These are phyloP conservation scores for Paguma larvata DNA, from an alignment of 2,797 vertebrate genomes.

Conservation along the genomic window DNA sequence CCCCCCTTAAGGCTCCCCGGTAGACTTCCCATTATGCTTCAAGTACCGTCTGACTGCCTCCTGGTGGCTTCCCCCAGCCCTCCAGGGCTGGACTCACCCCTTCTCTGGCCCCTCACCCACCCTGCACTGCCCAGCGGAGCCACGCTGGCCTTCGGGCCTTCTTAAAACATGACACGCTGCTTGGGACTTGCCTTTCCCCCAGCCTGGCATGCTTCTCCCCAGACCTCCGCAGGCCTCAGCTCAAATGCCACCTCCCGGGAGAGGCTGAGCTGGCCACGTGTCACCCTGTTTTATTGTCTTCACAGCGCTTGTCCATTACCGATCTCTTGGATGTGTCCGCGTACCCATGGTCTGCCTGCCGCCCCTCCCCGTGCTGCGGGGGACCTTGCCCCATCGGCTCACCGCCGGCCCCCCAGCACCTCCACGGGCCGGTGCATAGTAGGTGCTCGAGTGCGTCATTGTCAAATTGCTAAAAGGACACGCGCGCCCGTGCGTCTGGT, in stretches of 20 bases:
- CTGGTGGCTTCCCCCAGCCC: background rate
- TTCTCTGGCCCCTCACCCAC: background rate
- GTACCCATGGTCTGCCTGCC: background rate
- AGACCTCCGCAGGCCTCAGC: background rate
- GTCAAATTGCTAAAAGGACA: background rate
- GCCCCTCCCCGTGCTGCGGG: background rate
- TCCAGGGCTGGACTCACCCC: rapidly evolving
- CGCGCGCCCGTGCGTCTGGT: background rate
- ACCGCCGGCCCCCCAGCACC: rapidly evolving
- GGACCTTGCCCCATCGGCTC: background rate
- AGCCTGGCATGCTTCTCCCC: background rate
- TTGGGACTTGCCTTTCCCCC: background rate
- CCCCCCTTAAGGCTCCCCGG: background rate
- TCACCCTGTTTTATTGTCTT: background rate
- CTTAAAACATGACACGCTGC: background rate
- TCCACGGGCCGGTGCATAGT: background rate
- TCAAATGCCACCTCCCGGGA: background rate
- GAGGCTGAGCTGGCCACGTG: background rate
- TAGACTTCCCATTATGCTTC: background rate
- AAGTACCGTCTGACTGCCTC: background rate
- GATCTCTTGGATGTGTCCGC: too few species aligned
- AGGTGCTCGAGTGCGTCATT: background rate
- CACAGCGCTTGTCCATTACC: background rate
- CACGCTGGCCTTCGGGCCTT: background rate
- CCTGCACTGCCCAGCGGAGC: rapidly evolving